A percentile compares a stretch with the other conserved stretches of the same genome.
Evolutionary conservation across 2,888 invertebrate genomes (phyloP).

Genomic region (Drosophila limbata): DNA sequence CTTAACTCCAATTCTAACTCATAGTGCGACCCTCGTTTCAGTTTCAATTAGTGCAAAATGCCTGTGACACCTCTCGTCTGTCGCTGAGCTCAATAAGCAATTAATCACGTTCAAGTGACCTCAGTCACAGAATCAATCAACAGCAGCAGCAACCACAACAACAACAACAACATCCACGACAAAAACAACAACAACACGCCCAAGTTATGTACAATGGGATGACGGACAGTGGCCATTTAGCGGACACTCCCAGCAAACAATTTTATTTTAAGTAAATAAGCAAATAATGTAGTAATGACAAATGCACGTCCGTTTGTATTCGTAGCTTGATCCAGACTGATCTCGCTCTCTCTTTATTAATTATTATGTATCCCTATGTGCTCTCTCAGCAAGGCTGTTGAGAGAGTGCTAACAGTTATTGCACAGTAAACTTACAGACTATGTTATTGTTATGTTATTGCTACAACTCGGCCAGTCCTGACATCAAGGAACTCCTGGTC

Average conservation of each 20-base stretch:
- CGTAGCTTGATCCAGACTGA: too few relatives aligned
- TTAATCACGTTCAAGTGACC: conserved; percentile 77
- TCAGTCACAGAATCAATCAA: conserved; percentile 76
- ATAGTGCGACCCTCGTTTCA: conserved; percentile 25
- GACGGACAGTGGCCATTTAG: conserved; percentile 76
- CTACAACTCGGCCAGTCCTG: too few relatives aligned
- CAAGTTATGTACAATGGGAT: conserved; percentile 25
- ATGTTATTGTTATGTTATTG: too few relatives aligned
- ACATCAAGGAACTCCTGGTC: too few relatives aligned
- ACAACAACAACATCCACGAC: conserved; percentile 11
- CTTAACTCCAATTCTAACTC: background rate
- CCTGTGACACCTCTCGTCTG: conserved; percentile 22
- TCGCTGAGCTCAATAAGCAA: conserved; percentile 44
- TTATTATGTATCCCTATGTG: too few relatives aligned
- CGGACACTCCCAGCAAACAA: conserved; percentile 75
- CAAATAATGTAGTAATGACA: too few relatives aligned
- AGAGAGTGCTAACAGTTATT: too few relatives aligned
- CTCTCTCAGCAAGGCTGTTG: too few relatives aligned
- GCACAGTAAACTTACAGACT: too few relatives aligned
- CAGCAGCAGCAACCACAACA: conserved; percentile 36
- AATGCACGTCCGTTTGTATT: too few relatives aligned
- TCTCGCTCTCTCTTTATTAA: too few relatives aligned
- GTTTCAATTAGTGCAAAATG: conserved; percentile 14
- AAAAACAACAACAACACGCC: conserved; percentile 44
- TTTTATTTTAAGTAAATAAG: conserved; percentile 72